Percentiles rank a stretch among this genome's conserved stretches.
Evolutionary conservation across 2,888 invertebrate genomes (phyloP).

Genomic region (Slavum lentiscoides): DNA sequence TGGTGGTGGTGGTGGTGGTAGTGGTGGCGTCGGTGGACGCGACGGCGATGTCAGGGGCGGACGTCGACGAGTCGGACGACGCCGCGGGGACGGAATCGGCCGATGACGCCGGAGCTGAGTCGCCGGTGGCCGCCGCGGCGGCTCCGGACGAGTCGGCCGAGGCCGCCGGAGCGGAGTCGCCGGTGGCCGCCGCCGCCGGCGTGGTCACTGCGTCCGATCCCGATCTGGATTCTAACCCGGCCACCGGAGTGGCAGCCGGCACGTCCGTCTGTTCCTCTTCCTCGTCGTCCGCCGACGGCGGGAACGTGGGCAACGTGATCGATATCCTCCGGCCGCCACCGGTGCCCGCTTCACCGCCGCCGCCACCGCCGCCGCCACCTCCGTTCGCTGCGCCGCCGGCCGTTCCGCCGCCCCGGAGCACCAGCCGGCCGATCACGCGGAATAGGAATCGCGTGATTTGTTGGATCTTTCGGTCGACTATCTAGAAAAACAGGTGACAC

Average conservation of each 20-base stretch:
- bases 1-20: background rate
- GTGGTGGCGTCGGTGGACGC: background rate
- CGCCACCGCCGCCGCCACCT: constrained; percentile 58
- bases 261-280: constrained; percentile 61
- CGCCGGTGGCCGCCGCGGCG: background rate
- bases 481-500: constrained; percentile 60
- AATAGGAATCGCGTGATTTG: constrained; percentile 73
- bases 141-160: background rate
- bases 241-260: constrained; percentile 59
- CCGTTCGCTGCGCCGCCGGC: constrained; percentile 61
- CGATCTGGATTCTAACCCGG: constrained; percentile 47
- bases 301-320: constrained; percentile 70
- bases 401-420: constrained; percentile 65
- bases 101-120: background rate
- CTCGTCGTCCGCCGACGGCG: constrained; percentile 70
- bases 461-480: constrained; percentile 78
- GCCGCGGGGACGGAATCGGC: background rate
- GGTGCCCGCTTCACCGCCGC: constrained; percentile 57
- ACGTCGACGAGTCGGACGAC: no score
- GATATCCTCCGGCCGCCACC: constrained; percentile 63
- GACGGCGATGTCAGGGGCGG: background rate
- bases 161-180: background rate
- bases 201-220: constrained; percentile 54
- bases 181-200: background rate
- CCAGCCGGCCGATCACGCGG: constrained; percentile 74